A percentile compares a stretch with the other conserved stretches of the same genome.
Evolutionary conservation across 2,888 invertebrate species (phyloP).

Genomic region (Standfussiana lucernea): DNA sequence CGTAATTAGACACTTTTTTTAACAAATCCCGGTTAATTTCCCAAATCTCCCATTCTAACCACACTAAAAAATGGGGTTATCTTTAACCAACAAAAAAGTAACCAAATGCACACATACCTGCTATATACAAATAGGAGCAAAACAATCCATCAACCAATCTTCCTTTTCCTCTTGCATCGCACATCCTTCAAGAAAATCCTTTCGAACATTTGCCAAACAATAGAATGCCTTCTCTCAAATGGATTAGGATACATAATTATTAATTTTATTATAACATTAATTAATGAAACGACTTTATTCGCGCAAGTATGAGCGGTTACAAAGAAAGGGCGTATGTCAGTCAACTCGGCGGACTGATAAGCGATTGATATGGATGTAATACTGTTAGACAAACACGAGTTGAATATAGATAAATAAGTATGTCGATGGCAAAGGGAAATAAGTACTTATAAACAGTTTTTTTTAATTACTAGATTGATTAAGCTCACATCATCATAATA

Average conservation of each 20-base stretch:
- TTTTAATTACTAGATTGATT: not conserved
- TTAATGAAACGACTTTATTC: slow-evolving; percentile 46
- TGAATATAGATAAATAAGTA: slow-evolving; percentile 41
- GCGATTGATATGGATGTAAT: slow-evolving; percentile 40
- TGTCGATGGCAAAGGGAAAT: not conserved
- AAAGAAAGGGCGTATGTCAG: slow-evolving; percentile 59
- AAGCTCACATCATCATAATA: not conserved
- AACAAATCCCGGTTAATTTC: not conserved
- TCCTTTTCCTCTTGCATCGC: slow-evolving; percentile 51
- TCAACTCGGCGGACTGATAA: slow-evolving; percentile 60
- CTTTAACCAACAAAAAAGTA: not conserved
- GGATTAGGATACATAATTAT: slow-evolving; percentile 91
- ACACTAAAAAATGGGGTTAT: slow-evolving; percentile 6
- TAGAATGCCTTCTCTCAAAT: slow-evolving; percentile 91
- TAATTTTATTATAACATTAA: slow-evolving; percentile 24
- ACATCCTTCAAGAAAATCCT: slow-evolving; percentile 79
- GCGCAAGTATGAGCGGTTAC: slow-evolving; percentile 39
- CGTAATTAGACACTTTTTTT: too few relatives aligned
- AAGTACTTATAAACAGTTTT: not conserved
- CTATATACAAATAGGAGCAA: slow-evolving; percentile 39
- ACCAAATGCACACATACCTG: slow-evolving; percentile 39
- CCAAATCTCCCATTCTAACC: not conserved
- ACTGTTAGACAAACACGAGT: slow-evolving; percentile 31
- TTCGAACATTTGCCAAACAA: slow-evolving; percentile 90
- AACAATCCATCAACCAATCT: slow-evolving; percentile 52